Base-by-base conservation (phyloP, 1,140 invertebrate genomes). In the Drosophila arawakana region DNA sequence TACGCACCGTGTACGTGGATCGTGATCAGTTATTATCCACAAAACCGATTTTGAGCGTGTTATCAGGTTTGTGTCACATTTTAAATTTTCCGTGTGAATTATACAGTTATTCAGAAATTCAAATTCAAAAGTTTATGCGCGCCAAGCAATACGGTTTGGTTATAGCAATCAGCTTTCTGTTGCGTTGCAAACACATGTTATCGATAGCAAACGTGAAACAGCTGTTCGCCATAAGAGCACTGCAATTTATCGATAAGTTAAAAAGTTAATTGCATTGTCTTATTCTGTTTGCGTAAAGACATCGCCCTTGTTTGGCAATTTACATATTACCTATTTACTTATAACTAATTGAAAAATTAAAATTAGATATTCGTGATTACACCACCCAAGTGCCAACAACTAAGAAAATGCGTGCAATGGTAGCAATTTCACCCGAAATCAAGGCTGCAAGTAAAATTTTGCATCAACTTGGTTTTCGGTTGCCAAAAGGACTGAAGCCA, bases 401-500 rank as follows among this genome's bases (percentile, higher is more conserved):
- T 11, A 76, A 50, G 44, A 81, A 79, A 66, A 8, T 43, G 10
- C 18, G 30, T 37, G 43, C 59, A 35, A 90, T 90, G 88, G 49
- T 58, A 25, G 67, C 82, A 35, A 7, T 91, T 46, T 47, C 85
- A 4, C 90, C 90, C 8, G 73, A 79, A 58, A 62, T 91, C 7
- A 73, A 65, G 60, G 73, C 88, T 18, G 83, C 84, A 5, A 86
- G 82, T 21, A 83, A 91, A 18, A 46, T 79, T 13, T 57, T 91
- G 54, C 35, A 88, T 3, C 89, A 93, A n/a, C 21, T 93, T 15
- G 75, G 79, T 25, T 94, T 94, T 76, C 93, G 96, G 34, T 93
- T 99, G 46, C 95, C 97, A 0, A 90, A 91, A 7, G 93, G 95
- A 61, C 93, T 97, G 0, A 92, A 93, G 10, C 97, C 97, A 0